These are phyloP conservation scores for Morus bassanus DNA, from an alignment of 2,797 vertebrate genomes.

Conservation along the genomic window DNA sequence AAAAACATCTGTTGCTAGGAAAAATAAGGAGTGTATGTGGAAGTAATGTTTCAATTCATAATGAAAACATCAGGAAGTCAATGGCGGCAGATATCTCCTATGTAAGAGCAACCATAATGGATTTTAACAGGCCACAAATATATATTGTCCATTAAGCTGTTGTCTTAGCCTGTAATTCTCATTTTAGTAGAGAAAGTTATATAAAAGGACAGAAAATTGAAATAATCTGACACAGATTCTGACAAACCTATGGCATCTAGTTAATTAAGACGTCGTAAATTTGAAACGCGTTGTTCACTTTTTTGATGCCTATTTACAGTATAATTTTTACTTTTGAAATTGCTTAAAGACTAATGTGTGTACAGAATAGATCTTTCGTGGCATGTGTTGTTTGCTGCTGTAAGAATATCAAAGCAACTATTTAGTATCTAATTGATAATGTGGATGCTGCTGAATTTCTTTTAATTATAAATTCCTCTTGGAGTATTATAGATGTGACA, in stretches of 20 bases:
- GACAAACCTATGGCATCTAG: accelerated
- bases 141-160: background rate
- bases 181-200: background rate
- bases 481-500: background rate
- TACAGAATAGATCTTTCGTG: background rate
- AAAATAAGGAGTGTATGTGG: background rate
- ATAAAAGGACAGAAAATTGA: background rate
- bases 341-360: background rate
- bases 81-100: background rate
- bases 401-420: background rate
- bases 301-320: background rate
- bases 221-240: background rate
- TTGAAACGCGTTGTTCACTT: background rate
- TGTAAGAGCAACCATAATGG: background rate
- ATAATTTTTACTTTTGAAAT: background rate
- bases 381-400: background rate
- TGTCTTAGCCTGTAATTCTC: background rate
- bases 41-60: background rate
- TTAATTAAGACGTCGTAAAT: background rate
- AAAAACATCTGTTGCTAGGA: background rate
- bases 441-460: background rate
- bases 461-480: background rate
- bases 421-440: background rate
- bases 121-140: background rate
- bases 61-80: background rate